Base-by-base conservation (phyloP, 2,888 invertebrate genomes). In the Toxonevra muliebris region DNA sequence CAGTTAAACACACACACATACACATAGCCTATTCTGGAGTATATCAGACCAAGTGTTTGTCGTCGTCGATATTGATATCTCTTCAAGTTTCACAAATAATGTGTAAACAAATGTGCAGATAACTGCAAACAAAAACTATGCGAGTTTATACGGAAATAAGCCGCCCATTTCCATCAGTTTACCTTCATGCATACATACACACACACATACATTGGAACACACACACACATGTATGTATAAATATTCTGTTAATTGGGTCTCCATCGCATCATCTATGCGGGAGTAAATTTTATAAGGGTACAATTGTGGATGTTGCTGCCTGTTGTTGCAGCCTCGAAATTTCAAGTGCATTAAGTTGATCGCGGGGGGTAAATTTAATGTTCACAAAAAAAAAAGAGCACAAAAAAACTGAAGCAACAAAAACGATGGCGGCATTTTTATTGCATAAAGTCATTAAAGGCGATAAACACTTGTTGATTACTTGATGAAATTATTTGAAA, bases 261-360 rank as follows among this genome's bases (percentile, higher is more conserved):
- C 19, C 12, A 30, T 30, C 30, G 30, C 30, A 4, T 19, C 19
- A 15, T 30, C 57, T 11, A 20, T 20, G 20, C 57, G 40, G 15
- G 20, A 13, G 57, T 12, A 57, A 13, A 19, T 57, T 19, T 57
- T 13, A 19, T 48, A 41, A 48, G 42, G 57, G 19, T 15, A 19
- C 45, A 41, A 9, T 43, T 54, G 11, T 30, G 30, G 30, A 30
- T 30, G 30, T 2, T 4, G 30, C 30, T 30, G 30, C 7, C 30
- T 30, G 30, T 30, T 7, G 30, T 7, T 15, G 50, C 41, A n/a
- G 70, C 70, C 68, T 70, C 48, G 73, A 76, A 76, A 74, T 76
- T 78, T 79, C 70, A 76, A 79, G 79, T 78, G 79, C 78, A 78
- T 78, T 78, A 78, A 78, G 77, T 77, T 72, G 79, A 78, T 79